Evolutionary conservation across 30 jellyfish, hydroid and myxozoan genomes (phyloP).

Genomic region (Pelagia noctiluca): DNA sequence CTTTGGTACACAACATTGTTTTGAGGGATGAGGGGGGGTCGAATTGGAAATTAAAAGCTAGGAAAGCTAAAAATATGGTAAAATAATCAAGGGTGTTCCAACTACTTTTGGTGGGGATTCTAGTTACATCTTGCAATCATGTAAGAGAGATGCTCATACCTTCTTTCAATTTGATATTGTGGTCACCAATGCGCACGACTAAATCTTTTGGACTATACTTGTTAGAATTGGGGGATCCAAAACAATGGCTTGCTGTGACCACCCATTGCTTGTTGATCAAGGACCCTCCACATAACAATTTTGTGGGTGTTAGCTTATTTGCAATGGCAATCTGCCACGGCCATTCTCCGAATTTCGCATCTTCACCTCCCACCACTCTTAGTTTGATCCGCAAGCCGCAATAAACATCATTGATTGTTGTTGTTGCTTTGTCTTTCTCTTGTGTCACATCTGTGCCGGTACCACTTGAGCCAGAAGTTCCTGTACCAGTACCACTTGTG

Average conservation of each 20-base stretch:
- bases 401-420: background rate
- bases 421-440: background rate
- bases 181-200: background rate
- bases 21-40: too few relatives aligned
- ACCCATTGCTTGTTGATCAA: conserved; percentile 52
- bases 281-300: conserved; percentile 57
- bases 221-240: conserved; percentile 3
- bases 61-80: too few relatives aligned
- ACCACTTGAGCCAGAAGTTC: background rate
- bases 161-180: background rate
- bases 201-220: background rate
- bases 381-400: conserved; percentile 5
- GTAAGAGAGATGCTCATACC: too few relatives aligned
- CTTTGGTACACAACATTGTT: too few relatives aligned
- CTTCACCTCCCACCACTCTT: conserved; percentile 68
- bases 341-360: conserved; percentile 51
- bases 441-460: background rate
- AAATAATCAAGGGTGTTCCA: too few relatives aligned
- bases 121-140: too few relatives aligned
- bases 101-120: too few relatives aligned
- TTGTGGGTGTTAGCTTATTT: background rate
- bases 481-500: too few relatives aligned
- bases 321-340: conserved; percentile 70
- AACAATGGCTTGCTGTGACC: conserved; percentile 64
- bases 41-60: too few relatives aligned